Conservation (phyloP, 1,140 invertebrate species). For the Meloidogyne chitwoodi region DNA sequence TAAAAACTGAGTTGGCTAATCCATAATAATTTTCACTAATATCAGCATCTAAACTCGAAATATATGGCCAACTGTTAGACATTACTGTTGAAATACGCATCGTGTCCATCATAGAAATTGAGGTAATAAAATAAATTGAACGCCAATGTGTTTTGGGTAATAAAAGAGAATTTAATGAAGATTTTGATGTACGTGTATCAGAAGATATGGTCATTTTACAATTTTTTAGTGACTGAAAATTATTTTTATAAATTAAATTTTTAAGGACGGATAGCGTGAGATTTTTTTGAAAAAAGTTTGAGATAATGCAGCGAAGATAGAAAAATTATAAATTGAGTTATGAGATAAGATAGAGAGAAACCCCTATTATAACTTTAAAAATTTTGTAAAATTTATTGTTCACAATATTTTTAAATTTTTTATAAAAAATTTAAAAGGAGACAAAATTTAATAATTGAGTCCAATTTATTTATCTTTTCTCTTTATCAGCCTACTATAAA, state of each 20-base stretch:
- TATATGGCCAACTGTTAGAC: constrained; percentile 16
- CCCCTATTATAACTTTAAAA: no score
- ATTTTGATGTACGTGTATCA: not conserved
- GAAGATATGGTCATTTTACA: not conserved
- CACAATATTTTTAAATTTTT: no score
- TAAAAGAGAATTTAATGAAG: not conserved
- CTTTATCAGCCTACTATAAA: no score
- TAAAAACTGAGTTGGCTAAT: not conserved
- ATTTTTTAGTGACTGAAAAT: not conserved
- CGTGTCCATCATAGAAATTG: not conserved
- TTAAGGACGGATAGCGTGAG: no score
- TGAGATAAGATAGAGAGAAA: no score
- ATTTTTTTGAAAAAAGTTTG: no score
- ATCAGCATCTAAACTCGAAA: not conserved
- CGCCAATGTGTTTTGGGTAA: constrained; percentile 14
- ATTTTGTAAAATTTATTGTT: no score
- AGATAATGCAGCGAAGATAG: no score
- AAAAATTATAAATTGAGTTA: no score
- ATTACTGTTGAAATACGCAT: not conserved
- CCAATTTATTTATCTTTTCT: no score
- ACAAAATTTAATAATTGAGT: no score
- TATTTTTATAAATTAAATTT: not conserved
- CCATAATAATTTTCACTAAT: constrained; percentile 5
- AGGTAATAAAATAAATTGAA: not conserved
- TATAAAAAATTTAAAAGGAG: no score